Conservation (phyloP, 2,888 invertebrate species). For the Spodoptera littoralis region DNA sequence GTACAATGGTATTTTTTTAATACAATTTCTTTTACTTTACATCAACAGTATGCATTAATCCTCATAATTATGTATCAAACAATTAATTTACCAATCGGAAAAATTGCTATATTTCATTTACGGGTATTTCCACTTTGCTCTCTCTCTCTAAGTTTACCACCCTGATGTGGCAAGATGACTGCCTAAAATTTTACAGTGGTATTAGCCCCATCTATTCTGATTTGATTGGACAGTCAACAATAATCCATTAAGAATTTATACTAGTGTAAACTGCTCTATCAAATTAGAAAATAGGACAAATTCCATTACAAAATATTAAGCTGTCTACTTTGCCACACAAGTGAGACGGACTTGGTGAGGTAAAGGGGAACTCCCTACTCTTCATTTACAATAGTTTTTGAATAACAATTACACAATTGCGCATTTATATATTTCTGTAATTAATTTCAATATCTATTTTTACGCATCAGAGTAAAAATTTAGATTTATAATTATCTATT, state of each 20-base stretch:
- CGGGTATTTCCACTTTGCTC: not conserved
- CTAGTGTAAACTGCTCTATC: no score
- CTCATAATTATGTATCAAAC: slow-evolving; percentile 26
- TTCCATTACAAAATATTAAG: no score
- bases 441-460: slow-evolving; percentile 67
- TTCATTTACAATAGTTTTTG: slow-evolving; percentile 33
- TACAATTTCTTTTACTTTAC: slow-evolving; percentile 61
- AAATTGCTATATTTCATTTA: slow-evolving; percentile 18
- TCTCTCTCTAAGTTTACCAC: no score
- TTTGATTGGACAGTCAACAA: no score
- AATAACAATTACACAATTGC: slow-evolving; percentile 18
- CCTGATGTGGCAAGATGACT: no score
- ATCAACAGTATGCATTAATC: slow-evolving; percentile 54
- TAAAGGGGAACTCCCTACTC: not conserved
- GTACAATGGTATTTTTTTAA: slow-evolving; percentile 66
- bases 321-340: no score
- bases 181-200: no score
- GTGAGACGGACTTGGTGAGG: no score
- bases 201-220: no score
- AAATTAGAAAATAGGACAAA: no score
- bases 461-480: slow-evolving; percentile 68
- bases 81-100: slow-evolving; percentile 31
- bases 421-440: slow-evolving; percentile 51
- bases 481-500: slow-evolving; percentile 54
- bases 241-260: no score